These are phyloP conservation scores for Phalloptychus januarius DNA, from an alignment of 2,797 vertebrate species.

Conservation along the genomic window DNA sequence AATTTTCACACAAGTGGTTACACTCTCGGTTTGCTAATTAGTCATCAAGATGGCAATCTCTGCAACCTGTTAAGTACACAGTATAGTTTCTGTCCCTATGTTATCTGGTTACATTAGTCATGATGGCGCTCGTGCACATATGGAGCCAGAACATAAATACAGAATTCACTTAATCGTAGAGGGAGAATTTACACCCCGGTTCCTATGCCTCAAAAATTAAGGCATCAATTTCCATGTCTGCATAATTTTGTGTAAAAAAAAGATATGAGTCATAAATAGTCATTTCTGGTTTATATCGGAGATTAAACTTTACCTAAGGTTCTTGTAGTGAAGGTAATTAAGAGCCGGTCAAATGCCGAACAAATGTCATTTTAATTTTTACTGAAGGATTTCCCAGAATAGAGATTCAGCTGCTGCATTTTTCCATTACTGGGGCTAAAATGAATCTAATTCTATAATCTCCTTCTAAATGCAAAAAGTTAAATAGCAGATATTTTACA, in stretches of 20 bases:
- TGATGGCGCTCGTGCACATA: not conserved
- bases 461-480: not conserved
- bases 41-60: conserved; percentile 13
- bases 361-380: not conserved
- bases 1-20: not conserved
- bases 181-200: not conserved
- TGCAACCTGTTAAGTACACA: conserved; percentile 9
- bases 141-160: not conserved
- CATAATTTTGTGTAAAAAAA: not conserved
- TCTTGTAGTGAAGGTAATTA: not conserved
- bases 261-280: not conserved
- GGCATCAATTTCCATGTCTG: not conserved
- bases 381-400: not conserved
- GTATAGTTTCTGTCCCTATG: not conserved
- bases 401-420: not conserved
- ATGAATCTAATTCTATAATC: not conserved
- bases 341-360: not conserved
- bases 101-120: not conserved
- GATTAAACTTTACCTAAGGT: not conserved
- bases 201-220: not conserved
- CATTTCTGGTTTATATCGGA: not conserved
- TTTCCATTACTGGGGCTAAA: not conserved
- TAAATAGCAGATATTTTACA: not conserved
- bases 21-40: not conserved
- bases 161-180: not conserved